A percentile compares a stretch with the other conserved stretches of the same genome.
These are phyloP conservation scores for Aythya baeri DNA, from an alignment of 2,113 vertebrate genomes.

Conservation along the genomic window DNA sequence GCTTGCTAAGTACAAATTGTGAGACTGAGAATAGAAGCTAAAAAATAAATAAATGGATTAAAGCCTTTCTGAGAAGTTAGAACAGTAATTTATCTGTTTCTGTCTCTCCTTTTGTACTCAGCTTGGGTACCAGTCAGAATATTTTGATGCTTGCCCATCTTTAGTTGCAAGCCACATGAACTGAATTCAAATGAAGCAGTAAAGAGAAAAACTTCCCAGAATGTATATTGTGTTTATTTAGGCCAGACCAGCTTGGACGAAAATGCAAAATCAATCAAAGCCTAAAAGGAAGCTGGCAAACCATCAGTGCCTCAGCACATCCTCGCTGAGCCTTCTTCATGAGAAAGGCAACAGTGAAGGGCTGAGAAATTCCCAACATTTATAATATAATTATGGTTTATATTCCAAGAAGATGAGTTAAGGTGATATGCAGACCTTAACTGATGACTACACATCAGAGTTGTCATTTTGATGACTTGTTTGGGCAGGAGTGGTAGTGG, in stretches of 20 bases:
- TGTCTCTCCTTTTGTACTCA: constrained; percentile 32
- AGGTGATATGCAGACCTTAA: constrained; percentile 46
- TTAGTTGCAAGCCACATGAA: background rate
- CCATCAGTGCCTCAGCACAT: background rate
- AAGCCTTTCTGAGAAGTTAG: background rate
- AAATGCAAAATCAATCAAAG: constrained; percentile 54
- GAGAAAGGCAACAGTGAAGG: background rate
- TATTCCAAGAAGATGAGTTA: constrained; percentile 62
- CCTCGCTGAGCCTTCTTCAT: background rate
- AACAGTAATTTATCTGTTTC: constrained; percentile 43
- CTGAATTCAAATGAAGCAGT: constrained; percentile 48
- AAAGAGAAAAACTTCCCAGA: constrained; percentile 40
- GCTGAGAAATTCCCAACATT: constrained; percentile 11
- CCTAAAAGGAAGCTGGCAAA: constrained; percentile 66
- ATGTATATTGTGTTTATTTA: constrained; percentile 68
- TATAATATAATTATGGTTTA: constrained; percentile 15
- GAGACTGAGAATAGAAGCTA: background rate
- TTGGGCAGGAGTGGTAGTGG: constrained; percentile 80
- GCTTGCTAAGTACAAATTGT: background rate
- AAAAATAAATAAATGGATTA: background rate
- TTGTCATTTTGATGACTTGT: constrained; percentile 86
- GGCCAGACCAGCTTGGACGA: constrained; percentile 31
- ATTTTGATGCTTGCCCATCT: constrained; percentile 53
- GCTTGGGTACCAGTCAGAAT: constrained; percentile 25
- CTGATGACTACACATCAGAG: constrained; percentile 72